phyloP scores from a whole-genome alignment of 2,113 vertebrate species.

The Platichthys stellatus region DNA sequence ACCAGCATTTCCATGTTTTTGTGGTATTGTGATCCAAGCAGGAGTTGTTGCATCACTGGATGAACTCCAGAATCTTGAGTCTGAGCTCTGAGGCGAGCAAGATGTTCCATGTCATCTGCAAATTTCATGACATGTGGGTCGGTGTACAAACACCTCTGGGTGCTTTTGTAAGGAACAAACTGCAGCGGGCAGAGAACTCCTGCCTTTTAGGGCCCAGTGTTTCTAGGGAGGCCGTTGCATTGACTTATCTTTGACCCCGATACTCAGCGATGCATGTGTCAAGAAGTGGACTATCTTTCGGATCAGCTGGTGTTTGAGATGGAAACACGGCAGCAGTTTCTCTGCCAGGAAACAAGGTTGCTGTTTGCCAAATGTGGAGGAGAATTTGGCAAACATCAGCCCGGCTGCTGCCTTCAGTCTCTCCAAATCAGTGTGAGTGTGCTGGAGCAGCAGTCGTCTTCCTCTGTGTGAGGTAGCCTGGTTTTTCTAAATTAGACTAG shows the following conservation, averaged over 20 bases:
- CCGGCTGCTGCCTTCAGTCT: slow-evolving; percentile 15
- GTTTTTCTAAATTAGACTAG: slow-evolving; percentile 42
- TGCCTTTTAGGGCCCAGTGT: neutral
- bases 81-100: neutral
- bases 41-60: slow-evolving; percentile 8
- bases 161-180: neutral
- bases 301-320: slow-evolving; percentile 26
- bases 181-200: neutral
- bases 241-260: slow-evolving; percentile 7
- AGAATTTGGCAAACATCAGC: slow-evolving; percentile 38
- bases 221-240: neutral
- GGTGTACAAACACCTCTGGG: neutral
- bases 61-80: slow-evolving; percentile 7
- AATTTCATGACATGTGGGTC: slow-evolving; percentile 1
- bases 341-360: slow-evolving; percentile 19
- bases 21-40: neutral
- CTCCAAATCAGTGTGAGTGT: slow-evolving; percentile 19
- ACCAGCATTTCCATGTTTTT: neutral
- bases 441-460: slow-evolving; percentile 33
- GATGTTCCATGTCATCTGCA: slow-evolving; percentile 2
- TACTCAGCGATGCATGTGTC: neutral
- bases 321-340: slow-evolving; percentile 6
- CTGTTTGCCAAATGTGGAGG: slow-evolving; percentile 16
- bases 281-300: slow-evolving; percentile 10
- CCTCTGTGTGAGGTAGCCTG: slow-evolving; percentile 33